Base-by-base conservation (phyloP, 2,888 invertebrate species). In the Amaurobius ferox region DNA sequence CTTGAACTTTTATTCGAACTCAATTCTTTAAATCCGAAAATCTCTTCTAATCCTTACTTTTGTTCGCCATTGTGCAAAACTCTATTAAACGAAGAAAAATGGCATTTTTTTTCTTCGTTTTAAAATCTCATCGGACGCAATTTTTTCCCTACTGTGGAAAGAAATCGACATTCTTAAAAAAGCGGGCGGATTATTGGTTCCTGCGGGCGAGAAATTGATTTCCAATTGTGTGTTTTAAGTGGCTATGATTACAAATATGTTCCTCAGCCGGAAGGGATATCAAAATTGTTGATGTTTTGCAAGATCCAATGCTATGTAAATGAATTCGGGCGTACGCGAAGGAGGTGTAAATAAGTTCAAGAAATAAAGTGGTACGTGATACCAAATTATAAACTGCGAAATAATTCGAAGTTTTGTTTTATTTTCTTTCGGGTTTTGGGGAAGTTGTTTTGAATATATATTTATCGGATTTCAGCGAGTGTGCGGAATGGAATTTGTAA, bases 171-270 rank as follows among this genome's bases (percentile, higher is more conserved):
- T 23, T 23, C 13, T n/a, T n/a, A 55, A 55, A 55, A 23, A 55
- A 55, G 19, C 55, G 55, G 23, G 23, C 23, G 55, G 55, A 55
- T 23, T 55, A 55, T 55, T 55, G 55, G 55, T 55, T 55, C 19
- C 55, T 55, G 23, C 23, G 55, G 55, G 55, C 23, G 19, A 1
- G 23, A 55, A 55, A 55, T 55, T 55, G 55, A 55, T 55, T 55
- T 55, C 55, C 55, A 55, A 55, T 55, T 55, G 55, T 55, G 23
- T 55, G 23, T 23, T 55, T 55, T 55, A 6, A n/a, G 23, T 23
- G 19, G 23, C 23, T 55, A 5, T 55, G 55, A 55, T 55, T 23
- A 55, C 55, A 55, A 55, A 55, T 55, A 55, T 55, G 55, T 55
- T 55, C 23, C 35, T 55, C 23, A 1, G 5, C 55, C 55, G 23